Conservation (phyloP, 2,113 vertebrate species). For the Hippoglossus stenolepis region DNA sequence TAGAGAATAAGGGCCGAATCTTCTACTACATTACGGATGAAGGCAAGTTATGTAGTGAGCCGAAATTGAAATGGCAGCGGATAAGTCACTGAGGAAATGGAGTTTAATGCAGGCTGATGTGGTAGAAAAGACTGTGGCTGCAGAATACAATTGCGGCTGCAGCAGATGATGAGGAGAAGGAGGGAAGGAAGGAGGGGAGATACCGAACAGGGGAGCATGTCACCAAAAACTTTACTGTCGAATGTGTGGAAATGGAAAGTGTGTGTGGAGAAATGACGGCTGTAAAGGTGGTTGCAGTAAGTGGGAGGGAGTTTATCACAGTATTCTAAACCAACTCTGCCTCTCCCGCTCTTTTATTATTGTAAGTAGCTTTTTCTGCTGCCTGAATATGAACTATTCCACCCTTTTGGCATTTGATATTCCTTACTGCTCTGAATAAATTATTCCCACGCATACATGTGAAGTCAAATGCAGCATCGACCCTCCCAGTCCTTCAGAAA, state of each 20-base stretch:
- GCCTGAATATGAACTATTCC: neutral
- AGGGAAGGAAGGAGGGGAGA: neutral
- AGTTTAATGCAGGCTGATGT: conserved; percentile 70
- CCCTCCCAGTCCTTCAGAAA: neutral
- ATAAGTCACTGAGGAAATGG: conserved; percentile 74
- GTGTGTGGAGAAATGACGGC: neutral
- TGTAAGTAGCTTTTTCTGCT: conserved; percentile 2
- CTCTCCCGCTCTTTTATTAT: neutral
- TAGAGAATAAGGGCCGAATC: conserved; percentile 56
- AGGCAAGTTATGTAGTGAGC: conserved; percentile 60
- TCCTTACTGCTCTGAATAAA: conserved; percentile 6
- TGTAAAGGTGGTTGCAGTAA: conserved; percentile 11
- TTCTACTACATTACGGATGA: conserved; percentile 58
- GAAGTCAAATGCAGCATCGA: conserved; percentile 1
- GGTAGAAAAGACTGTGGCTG: conserved; percentile 48
- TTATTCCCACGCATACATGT: conserved; percentile 1
- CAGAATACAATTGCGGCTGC: conserved; percentile 44
- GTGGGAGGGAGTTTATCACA: conserved; percentile 22
- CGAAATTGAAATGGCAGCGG: conserved; percentile 75
- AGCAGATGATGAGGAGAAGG: conserved; percentile 31
- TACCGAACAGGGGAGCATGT: conserved; percentile 7
- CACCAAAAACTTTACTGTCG: conserved; percentile 30
- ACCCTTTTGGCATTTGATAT: conserved; percentile 30
- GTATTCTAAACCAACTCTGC: conserved; percentile 13
- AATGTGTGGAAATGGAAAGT: neutral